These are phyloP conservation scores for Megaceryle alcyon DNA, from an alignment of 2,797 vertebrate species.

Conservation along the genomic window DNA sequence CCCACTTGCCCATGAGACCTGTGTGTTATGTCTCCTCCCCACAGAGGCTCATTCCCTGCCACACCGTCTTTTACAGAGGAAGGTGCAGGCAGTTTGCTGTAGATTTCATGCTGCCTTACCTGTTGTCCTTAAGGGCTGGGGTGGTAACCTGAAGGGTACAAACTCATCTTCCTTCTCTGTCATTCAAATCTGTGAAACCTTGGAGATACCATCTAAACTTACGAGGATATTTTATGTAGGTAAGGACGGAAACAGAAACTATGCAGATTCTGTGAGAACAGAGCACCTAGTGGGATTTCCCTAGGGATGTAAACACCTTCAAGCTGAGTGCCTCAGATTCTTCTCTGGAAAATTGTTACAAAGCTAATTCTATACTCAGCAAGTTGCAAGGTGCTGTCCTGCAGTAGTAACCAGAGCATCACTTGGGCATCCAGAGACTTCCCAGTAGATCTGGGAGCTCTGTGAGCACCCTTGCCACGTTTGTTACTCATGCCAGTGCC, in stretches of 20 bases:
- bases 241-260: neutral
- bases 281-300: neutral
- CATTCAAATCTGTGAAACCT: neutral
- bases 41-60: rapidly evolving
- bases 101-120: neutral
- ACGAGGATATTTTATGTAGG: neutral
- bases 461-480: neutral
- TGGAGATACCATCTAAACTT: neutral
- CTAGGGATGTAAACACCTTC: neutral
- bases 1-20: neutral
- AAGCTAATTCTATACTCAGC: neutral
- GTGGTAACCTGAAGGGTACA: neutral
- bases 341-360: neutral
- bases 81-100: neutral
- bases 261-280: neutral
- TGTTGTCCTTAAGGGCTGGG: neutral
- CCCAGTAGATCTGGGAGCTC: neutral
- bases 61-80: rapidly evolving
- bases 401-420: neutral
- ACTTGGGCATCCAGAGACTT: neutral
- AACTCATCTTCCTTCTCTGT: neutral
- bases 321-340: neutral
- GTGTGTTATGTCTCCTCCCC: neutral
- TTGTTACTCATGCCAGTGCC: neutral
- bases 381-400: neutral